Base-by-base conservation (phyloP, 2,888 invertebrate genomes). In the Cistogaster globosa region DNA sequence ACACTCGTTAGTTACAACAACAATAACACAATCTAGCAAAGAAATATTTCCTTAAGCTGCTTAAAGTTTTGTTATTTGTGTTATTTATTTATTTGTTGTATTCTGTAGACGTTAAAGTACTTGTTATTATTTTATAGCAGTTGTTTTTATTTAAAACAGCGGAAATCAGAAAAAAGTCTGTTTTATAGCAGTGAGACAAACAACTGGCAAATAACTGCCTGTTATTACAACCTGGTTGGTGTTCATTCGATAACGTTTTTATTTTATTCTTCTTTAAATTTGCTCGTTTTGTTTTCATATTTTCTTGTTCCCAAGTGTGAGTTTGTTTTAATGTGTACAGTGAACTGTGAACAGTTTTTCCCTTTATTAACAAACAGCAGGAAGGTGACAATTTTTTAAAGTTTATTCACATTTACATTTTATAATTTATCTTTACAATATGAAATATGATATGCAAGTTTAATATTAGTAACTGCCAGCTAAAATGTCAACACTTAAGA, bases 311-410 rank as follows among this genome's bases (percentile, higher is more conserved):
- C 18, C 18, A 11, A 63, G 38, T 45, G 22, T 26, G 0, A 51
- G 0, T 57, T 1, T n/a, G 55, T 0, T 18, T 62, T n/a, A n/a
- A 48, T 20, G 12, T 38, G n/a, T 16, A 12, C n/a, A n/a, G 26
- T 1, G 26, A 26, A 26, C 26, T 9, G n/a, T 18, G 22, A 20
- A 62, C 32, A 2, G 55, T n/a, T 11, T 32, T 14, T 22, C 42
- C 12, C 32, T 71, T 53, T 67, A 18, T 11, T 63, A 76, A 36
- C 71, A 67, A 65, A 76, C 82, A 82, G 71, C 72, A 76, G 84
- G 80, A 84, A 84, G 84, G 80, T 84, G 84, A 84, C 72, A 84
- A 84, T 84, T 77, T 67, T 79, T 71, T 77, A 81, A n/a, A 84
- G 84, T 84, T 84, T 81, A 81, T 81, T 77, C 84, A 84, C 84